phyloP scores from a whole-genome alignment of 2,888 invertebrate genomes.

The Lycophotia porphyrea region DNA sequence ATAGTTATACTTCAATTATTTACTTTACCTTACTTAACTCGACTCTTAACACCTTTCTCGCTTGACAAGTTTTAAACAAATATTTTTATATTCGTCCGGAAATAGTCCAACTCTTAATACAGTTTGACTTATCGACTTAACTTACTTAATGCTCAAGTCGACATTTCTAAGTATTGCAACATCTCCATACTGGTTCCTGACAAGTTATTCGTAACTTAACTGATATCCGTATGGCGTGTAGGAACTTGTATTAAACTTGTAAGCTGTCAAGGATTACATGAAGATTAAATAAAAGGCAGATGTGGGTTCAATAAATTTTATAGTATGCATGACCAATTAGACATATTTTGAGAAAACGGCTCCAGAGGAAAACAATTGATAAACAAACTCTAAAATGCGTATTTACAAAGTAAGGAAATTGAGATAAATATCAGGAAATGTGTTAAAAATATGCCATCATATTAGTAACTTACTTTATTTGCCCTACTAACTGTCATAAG shows the following conservation, averaged over 20 bases:
- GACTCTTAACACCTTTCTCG: conserved; percentile 47
- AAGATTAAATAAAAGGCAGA: conserved; percentile 11
- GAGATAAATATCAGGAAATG: background rate
- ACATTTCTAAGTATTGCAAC: conserved; percentile 44
- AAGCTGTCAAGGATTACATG: conserved; percentile 10
- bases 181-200: conserved; percentile 31
- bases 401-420: background rate
- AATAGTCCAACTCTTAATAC: conserved; percentile 42
- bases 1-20: conserved; percentile 2
- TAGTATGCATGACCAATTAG: background rate
- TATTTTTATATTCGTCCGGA: conserved; percentile 36
- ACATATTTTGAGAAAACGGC: background rate
- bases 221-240: conserved; percentile 23
- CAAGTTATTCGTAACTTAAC: conserved; percentile 29
- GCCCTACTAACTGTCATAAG: background rate
- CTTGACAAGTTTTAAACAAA: conserved; percentile 46
- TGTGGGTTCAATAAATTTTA: background rate
- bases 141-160: conserved; percentile 47
- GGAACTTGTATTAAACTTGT: conserved; percentile 22
- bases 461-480: background rate
- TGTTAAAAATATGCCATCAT: background rate
- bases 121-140: conserved; percentile 53
- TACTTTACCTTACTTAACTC: conserved; percentile 29
- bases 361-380: background rate
- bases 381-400: background rate